Evolutionary conservation across 1,140 invertebrate genomes (phyloP).

Genomic region (Pogonognathellus flavescens): DNA sequence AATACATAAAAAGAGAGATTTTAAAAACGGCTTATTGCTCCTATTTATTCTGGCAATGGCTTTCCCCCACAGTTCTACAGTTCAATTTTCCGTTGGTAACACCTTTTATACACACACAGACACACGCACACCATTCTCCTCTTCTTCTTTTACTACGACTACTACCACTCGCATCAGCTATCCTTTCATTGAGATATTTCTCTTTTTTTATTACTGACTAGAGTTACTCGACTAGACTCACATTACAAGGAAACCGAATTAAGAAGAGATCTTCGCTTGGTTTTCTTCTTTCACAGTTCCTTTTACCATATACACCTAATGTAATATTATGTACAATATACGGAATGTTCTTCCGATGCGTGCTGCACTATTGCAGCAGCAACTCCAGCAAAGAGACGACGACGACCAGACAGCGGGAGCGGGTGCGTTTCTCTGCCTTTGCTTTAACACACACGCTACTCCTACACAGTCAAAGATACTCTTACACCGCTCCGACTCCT

Average conservation of each 20-base stretch:
- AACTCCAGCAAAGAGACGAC: too few species aligned
- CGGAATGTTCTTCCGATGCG: too few species aligned
- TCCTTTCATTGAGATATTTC: conserved; percentile 39
- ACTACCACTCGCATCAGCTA: neutral
- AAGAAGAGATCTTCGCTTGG: conserved; percentile 3
- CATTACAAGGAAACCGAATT: conserved; percentile 46
- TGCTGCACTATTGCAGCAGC: too few species aligned
- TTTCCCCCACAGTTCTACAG: conserved; percentile 9
- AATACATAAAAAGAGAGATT: conserved; percentile 56
- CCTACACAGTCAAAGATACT: neutral
- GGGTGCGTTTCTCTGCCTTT: too few species aligned
- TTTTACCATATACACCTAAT: too few species aligned
- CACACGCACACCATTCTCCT: neutral
- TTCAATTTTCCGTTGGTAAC: neutral
- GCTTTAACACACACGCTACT: too few species aligned
- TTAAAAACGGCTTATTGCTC: conserved; percentile 31
- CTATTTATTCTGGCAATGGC: conserved; percentile 39
- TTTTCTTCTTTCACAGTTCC: neutral
- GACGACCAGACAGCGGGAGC: too few species aligned
- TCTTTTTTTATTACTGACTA: conserved; percentile 42
- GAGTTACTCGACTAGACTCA: conserved; percentile 17
- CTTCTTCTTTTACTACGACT: neutral
- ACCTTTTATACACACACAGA: neutral
- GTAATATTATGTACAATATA: too few species aligned
- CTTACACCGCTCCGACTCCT: neutral